Conservation (phyloP, 2,888 invertebrate genomes). For the Boloria selene region DNA sequence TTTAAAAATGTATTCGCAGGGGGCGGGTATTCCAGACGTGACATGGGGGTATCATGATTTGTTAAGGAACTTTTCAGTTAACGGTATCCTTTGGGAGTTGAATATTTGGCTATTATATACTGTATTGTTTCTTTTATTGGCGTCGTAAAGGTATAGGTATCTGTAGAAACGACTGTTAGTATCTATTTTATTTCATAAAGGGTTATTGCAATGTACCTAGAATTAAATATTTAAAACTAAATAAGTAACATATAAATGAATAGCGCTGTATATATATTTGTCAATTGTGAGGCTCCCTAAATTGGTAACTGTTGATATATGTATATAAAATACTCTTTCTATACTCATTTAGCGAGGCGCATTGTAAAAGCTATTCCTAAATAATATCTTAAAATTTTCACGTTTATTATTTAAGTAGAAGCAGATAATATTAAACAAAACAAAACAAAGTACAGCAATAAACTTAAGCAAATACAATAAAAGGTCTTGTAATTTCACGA, state of each 20-base stretch:
- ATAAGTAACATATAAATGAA: too few relatives aligned
- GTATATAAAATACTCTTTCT: too few relatives aligned
- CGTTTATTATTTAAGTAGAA: not conserved
- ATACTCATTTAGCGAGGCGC: not conserved
- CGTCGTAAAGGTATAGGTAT: not conserved
- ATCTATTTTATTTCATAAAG: not conserved
- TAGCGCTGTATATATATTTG: too few relatives aligned
- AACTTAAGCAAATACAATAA: slow-evolving; percentile 34
- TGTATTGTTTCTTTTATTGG: slow-evolving; percentile 22
- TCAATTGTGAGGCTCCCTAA: too few relatives aligned
- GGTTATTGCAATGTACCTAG: too few relatives aligned
- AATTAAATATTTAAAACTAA: too few relatives aligned
- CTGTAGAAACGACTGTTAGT: not conserved
- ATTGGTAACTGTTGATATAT: too few relatives aligned
- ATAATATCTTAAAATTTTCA: not conserved
- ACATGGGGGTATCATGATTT: slow-evolving; percentile 51
- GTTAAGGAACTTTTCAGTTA: slow-evolving; percentile 61
- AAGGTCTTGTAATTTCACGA: slow-evolving; percentile 38
- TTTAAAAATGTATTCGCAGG: slow-evolving; percentile 77
- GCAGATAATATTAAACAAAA: slow-evolving; percentile 14
- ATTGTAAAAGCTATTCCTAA: not conserved
- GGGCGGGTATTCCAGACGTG: slow-evolving; percentile 33
- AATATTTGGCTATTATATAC: slow-evolving; percentile 19
- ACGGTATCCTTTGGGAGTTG: slow-evolving; percentile 22
- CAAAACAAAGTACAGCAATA: slow-evolving; percentile 29